Evolutionary conservation across 2,888 invertebrate genomes (phyloP).

Genomic region (Drosophila peninsularis): DNA sequence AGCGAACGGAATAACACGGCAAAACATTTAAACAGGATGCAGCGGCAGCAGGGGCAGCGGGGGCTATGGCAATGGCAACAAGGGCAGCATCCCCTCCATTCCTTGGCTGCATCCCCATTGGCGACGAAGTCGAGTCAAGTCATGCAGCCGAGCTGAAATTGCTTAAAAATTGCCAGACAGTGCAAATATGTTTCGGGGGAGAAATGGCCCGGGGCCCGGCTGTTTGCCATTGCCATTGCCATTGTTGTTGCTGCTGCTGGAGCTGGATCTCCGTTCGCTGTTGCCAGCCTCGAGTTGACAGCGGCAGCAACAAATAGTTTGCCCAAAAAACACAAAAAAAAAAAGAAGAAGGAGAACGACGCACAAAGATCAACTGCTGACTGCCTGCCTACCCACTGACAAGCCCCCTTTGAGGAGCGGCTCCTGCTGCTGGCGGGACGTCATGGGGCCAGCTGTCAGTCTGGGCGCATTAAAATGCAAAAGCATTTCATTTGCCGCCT

Average conservation of each 20-base stretch:
- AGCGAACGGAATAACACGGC: slow-evolving; percentile 16
- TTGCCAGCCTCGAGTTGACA: slow-evolving; percentile 63
- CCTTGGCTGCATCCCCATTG: slow-evolving; percentile 34
- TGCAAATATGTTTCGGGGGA: slow-evolving; percentile 73
- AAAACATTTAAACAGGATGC: slow-evolving; percentile 77
- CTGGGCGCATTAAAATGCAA: slow-evolving; percentile 78
- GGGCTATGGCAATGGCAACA: slow-evolving; percentile 5
- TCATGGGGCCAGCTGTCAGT: slow-evolving; percentile 73
- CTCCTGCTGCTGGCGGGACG: slow-evolving; percentile 21
- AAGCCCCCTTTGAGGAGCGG: neutral
- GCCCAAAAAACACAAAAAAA: slow-evolving; percentile 22
- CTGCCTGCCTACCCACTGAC: slow-evolving; percentile 15
- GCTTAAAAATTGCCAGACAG: slow-evolving; percentile 80
- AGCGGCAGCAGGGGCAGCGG: slow-evolving; percentile 35
- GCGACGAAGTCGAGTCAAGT: slow-evolving; percentile 61
- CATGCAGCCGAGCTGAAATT: slow-evolving; percentile 72
- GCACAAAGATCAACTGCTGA: slow-evolving; percentile 64
- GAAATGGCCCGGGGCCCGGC: slow-evolving; percentile 47
- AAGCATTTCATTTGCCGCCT: slow-evolving; percentile 78
- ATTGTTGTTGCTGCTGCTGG: slow-evolving; percentile 3
- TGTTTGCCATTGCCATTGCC: slow-evolving; percentile 16
- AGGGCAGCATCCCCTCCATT: slow-evolving; percentile 19
- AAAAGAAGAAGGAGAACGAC: neutral
- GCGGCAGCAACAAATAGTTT: slow-evolving; percentile 77
- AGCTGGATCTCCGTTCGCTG: slow-evolving; percentile 8